Evolutionary conservation across 2,113 vertebrate genomes (phyloP), one percentile per base, ranked within the genome.

Genomic region (Gymnobelideus leadbeateri): DNA sequence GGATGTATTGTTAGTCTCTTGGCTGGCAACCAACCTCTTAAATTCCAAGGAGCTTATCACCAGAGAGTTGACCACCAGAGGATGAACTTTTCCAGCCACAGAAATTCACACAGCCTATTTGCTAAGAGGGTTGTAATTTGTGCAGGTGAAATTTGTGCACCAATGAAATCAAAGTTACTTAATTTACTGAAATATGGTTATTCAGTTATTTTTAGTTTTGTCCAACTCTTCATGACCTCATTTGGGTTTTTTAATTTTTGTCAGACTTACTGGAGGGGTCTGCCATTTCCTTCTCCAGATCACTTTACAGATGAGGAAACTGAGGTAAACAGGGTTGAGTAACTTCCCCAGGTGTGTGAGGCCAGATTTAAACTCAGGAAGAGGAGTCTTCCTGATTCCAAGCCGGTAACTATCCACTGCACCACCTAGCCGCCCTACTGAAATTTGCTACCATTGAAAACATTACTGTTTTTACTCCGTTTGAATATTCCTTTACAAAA

Each of bases 61-160:
- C 31, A 37, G 28, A 57, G 55, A 61, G 28, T 68, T 37, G 57
- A n/a, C 68, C 68, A 43, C 7, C n/a, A 23, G 37, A 23, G 6
- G n/a, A 84, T 84, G 68, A 43, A 43, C 19, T 8, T 77, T 43
- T 77, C n/a, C n/a, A 77, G 68, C 90, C 51, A 43, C n/a, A 91
- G 94, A 57, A 91, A 46, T 94, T 16, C 24, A 92, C 25, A 31
- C 47, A 96, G 50, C 26, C 55, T 95, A 47, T 95, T 96, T 68
- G 46, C 46, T 46, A 28, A 19, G 14, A 43, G 47, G 25, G 49
- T 51, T 90, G 25, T 28, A 50, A 90, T 90, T 31, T 90, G 47
- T 90, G 16, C 46, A 90, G 49, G 28, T 90, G 25, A 51, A 51
- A 50, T 49, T 11, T 90, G 89, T 14, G 12, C 25, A 50, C 89